Base-by-base conservation (phyloP, 2,888 invertebrate genomes). In the Bedellia somnulentella region DNA sequence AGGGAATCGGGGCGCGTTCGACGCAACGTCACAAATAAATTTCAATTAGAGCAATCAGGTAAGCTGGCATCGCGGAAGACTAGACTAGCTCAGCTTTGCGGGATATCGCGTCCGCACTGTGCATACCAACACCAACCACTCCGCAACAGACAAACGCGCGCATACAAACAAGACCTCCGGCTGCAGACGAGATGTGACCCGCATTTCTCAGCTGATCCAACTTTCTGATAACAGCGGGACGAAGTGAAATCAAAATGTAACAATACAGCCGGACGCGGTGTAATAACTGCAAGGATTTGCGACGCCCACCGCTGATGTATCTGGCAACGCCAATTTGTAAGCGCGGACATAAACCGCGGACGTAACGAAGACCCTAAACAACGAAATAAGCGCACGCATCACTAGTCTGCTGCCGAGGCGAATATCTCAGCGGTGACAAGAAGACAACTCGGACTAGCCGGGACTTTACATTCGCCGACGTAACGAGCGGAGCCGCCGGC, bases 291-390 rank as follows among this genome's bases (percentile, higher is more conserved):
- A 15, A n/a, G 16, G 31, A 51, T 54, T 54, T 52, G 62, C 47
- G 46, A 49, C 49, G 46, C 43, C 45, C 51, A 45, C 42, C 48
- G 47, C 46, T 51, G 47, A 50, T 52, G 52, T 48, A 54, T 51
- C 52, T 45, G 40, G 41, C 47, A 42, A 49, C 56, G 64, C 62
- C 71, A 73, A 73, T 73, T 73, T 71, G 73, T 73, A 66, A 59
- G 55, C 53, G 51, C 45, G 56, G 63, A 66, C 70, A 66, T 68
- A 63, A 64, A 63, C 57, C 50, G 57, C 53, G 49, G 43, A 50
- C 56, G 61, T 70, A 73, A 73, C 71, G 70, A 73, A 68, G 63
- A 49, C 49, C 57, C 71, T 70, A 71, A 70, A 67, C 68, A 66
- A 70, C 60, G 58, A 58, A 49, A 55, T 55, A 54, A 50, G 49